Base-by-base conservation (phyloP, 1,140 invertebrate genomes). In the Trichoplusia ni region DNA sequence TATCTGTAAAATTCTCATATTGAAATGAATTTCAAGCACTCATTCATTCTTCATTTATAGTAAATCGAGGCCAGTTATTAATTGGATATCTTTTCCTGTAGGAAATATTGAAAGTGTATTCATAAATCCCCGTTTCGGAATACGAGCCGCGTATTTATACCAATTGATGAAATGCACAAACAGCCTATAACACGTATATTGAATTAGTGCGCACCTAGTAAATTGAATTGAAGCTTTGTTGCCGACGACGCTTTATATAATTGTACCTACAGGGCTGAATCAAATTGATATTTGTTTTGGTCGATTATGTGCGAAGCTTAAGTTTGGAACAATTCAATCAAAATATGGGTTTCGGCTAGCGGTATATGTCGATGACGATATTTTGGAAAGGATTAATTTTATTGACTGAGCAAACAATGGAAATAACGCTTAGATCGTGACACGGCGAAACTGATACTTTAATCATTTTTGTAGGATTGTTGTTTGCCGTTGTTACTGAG, bases 251-350 rank as follows among this genome's bases (percentile, higher is more conserved):
- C 59, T 68, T 64, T 60, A 44, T 69, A 65, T 59, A 51, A 62
- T 79, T 61, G 66, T 69, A 69, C 54, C 49, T 53, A 37, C 25
- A 18, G 46, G 44, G 51, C 31, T 62, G 59, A 60, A 64, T 62
- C 64, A 66, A 72, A 78, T 84, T 75, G 69, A 67, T 79, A 74
- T 81, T 79, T 77, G 71, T 73, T 74, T 75, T 73, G 73, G 68
- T 75, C 61, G 59, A 69, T 79, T 80, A 80, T 83, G 79, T 82
- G 82, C 70, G 60, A 75, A 82, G 74, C 79, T 81, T 84, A 82
- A 81, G 72, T 81, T 79, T 69, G 67, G 42, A 78, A 80, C 77
- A 81, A 84, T 79, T 79, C 81, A 86, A 84, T 85, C 77, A 81
- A 75, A 86, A 87, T 86, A 82, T 77, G 74, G 67, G 58, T 59